phyloP scores from a whole-genome alignment of 2,113 vertebrate species.

The Micronycteris hirsuta region DNA sequence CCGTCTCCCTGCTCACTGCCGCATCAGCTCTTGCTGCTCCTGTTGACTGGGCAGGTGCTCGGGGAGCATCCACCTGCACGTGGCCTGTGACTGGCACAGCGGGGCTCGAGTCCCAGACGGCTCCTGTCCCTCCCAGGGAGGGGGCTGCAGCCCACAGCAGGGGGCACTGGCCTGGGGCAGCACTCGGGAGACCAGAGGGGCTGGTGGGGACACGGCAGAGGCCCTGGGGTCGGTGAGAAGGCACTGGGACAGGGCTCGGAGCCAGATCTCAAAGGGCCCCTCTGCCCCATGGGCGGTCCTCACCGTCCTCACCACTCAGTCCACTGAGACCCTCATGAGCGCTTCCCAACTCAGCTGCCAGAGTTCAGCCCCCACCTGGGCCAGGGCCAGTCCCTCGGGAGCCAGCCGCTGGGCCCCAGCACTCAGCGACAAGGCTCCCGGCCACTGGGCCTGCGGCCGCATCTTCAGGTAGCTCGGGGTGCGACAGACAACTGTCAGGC shows the following conservation, averaged over 20 bases:
- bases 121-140: background rate
- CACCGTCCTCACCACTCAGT: background rate
- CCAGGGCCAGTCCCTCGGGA: rapidly evolving
- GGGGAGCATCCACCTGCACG: background rate
- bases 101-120: background rate
- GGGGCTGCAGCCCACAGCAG: rapidly evolving
- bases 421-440: no score
- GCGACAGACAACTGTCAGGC: background rate
- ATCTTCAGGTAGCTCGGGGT: background rate
- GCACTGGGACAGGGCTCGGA: background rate
- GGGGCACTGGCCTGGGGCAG: background rate
- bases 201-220: background rate
- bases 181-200: background rate
- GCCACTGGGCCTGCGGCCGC: no score
- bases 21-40: background rate
- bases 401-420: background rate
- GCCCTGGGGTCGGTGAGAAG: rapidly evolving
- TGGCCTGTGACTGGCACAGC: background rate
- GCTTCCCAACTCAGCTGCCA: background rate
- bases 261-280: background rate
- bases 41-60: rapidly evolving
- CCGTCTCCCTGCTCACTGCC: background rate
- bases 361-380: rapidly evolving
- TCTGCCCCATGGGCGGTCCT: no score
- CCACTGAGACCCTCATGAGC: background rate